A percentile compares a stretch with the other conserved stretches of the same genome.
phyloP scores from a whole-genome alignment of 2,113 vertebrate species.

The Rhinopomastus cyanomelas region DNA sequence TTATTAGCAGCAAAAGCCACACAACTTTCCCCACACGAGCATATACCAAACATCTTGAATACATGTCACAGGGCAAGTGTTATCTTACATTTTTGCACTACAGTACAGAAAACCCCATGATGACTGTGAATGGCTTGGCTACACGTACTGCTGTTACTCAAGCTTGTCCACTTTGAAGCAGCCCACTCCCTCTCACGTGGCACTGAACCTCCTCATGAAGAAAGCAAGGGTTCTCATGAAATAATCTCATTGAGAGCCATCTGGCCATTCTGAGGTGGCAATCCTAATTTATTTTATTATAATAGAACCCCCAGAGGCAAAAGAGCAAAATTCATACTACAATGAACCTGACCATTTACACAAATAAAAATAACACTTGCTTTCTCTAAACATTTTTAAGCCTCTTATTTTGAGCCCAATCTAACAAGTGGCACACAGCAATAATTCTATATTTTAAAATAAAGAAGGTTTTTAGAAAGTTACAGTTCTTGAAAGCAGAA shows the following conservation, averaged over 20 bases:
- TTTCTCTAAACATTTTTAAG: background rate
- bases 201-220: background rate
- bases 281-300: conserved; percentile 18
- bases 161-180: background rate
- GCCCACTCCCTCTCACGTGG: background rate
- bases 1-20: background rate
- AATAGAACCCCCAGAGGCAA: background rate
- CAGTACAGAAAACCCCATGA: background rate
- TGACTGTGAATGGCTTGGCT: background rate
- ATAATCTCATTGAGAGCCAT: conserved; percentile 19
- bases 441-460: background rate
- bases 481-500: background rate
- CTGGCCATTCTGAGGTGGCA: conserved; percentile 21
- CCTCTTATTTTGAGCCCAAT: background rate
- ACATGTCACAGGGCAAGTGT: background rate
- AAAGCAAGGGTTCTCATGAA: conserved; percentile 4
- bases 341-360: background rate
- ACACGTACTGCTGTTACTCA: background rate
- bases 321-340: background rate
- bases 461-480: background rate
- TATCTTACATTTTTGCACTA: background rate
- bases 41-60: background rate
- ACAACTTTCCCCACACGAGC: background rate
- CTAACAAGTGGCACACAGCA: background rate
- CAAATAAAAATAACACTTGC: background rate